A percentile compares a stretch with the other conserved stretches of the same genome.
Evolutionary conservation across 2,113 vertebrate species (phyloP).

Genomic region (Gymnorhina tibicen): DNA sequence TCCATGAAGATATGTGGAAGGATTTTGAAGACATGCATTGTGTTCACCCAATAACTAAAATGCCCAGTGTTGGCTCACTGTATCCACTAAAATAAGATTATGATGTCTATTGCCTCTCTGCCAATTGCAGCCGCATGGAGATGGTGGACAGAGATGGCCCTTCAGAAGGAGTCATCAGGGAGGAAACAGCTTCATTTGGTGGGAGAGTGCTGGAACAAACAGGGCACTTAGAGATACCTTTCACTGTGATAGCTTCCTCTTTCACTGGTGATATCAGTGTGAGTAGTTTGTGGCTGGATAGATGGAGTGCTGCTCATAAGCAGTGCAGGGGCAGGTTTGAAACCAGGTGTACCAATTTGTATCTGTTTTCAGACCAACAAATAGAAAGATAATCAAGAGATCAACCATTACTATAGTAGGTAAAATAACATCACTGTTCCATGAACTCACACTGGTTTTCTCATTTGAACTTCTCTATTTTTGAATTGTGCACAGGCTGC

Average conservation of each 20-base stretch:
- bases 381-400: neutral
- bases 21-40: neutral
- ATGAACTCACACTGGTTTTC: neutral
- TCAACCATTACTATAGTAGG: neutral
- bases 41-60: neutral
- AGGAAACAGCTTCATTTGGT: neutral
- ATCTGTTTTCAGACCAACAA: neutral
- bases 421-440: neutral
- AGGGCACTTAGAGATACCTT: neutral
- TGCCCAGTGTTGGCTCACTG: neutral
- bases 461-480: neutral
- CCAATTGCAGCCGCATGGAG: neutral
- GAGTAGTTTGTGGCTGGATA: neutral
- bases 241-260: neutral
- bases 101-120: neutral
- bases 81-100: neutral
- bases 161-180: neutral
- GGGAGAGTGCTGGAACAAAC: neutral
- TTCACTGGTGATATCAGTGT: neutral
- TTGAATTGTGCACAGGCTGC: neutral
- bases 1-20: neutral
- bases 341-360: neutral
- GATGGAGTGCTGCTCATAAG: neutral
- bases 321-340: neutral
- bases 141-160: too few species aligned